These are phyloP conservation scores for Drosophila chauvacae DNA, from an alignment of 1,140 invertebrate species.

Conservation along the genomic window DNA sequence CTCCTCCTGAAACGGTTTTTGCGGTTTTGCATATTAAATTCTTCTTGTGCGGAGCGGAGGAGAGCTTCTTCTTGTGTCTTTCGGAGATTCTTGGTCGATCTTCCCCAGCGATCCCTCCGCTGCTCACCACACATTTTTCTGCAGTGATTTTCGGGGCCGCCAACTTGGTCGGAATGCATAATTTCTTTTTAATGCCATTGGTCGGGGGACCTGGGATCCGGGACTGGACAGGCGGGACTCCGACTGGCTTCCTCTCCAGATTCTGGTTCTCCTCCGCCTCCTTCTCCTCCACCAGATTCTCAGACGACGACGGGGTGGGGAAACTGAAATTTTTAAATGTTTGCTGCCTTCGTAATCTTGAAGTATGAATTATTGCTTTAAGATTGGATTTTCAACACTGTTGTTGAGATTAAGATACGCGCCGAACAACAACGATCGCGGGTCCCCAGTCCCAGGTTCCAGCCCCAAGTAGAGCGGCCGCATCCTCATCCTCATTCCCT, in stretches of 20 bases:
- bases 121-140: conserved; percentile 72
- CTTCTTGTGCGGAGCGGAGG: conserved; percentile 59
- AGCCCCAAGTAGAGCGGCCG: conserved; percentile 49
- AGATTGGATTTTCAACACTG: conserved; percentile 84
- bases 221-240: conserved; percentile 26
- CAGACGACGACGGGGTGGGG: background rate
- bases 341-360: conserved; percentile 81
- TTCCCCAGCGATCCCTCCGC: conserved; percentile 2
- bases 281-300: conserved; percentile 1
- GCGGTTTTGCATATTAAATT: conserved; percentile 84
- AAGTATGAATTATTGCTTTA: conserved; percentile 84
- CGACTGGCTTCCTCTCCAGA: conserved; percentile 23
- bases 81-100: conserved; percentile 1
- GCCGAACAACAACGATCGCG: conserved; percentile 34
- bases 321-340: conserved; percentile 81
- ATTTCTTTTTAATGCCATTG: conserved; percentile 83
- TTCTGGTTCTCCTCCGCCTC: conserved; percentile 31
- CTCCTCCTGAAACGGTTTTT: conserved; percentile 72
- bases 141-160: conserved; percentile 79
- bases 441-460: conserved; percentile 5
- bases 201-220: conserved; percentile 24
- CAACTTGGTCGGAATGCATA: conserved; percentile 82
- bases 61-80: conserved; percentile 38
- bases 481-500: conserved; percentile 7
- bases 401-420: conserved; percentile 82